Evolutionary conservation across 2,888 invertebrate species (phyloP).

Genomic region (Amiota minor): DNA sequence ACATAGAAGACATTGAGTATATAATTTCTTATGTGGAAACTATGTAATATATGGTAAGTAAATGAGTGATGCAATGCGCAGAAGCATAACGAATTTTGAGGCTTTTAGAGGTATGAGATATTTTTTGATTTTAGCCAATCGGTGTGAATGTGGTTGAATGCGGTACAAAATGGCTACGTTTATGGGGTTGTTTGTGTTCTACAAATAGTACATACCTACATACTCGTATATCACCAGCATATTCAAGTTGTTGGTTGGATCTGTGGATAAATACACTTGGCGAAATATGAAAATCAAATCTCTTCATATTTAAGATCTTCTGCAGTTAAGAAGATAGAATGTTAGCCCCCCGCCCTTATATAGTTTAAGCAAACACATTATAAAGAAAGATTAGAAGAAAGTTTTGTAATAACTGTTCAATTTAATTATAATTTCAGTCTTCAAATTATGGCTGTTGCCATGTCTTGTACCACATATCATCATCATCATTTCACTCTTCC

Average conservation of each 20-base stretch:
- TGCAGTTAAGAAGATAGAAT: no score
- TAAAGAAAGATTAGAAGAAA: no score
- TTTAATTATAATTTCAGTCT: no score
- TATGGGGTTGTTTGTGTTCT: constrained; percentile 17
- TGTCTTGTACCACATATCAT: not conserved
- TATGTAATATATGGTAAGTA: constrained; percentile 5
- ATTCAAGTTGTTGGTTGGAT: no score
- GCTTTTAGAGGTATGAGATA: constrained; percentile 31
- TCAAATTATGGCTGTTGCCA: no score
- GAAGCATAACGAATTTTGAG: constrained; percentile 35
- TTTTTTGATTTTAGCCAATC: constrained; percentile 56
- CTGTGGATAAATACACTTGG: constrained; percentile 19
- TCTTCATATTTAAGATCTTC: no score
- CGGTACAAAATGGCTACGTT: constrained; percentile 57
- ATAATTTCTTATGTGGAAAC: no score
- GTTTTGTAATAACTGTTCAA: no score
- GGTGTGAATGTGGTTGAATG: constrained; percentile 29
- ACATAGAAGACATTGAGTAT: not conserved
- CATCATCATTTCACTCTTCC: constrained; percentile 18
- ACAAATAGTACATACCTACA: no score
- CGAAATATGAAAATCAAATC: constrained; percentile 1
- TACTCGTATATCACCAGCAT: not conserved
- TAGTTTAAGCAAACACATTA: no score
- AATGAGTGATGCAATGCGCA: constrained; percentile 51
- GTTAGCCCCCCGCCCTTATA: no score